Conservation (phyloP, 2,113 vertebrate genomes). For the Dendropsophus ebraccatus region DNA sequence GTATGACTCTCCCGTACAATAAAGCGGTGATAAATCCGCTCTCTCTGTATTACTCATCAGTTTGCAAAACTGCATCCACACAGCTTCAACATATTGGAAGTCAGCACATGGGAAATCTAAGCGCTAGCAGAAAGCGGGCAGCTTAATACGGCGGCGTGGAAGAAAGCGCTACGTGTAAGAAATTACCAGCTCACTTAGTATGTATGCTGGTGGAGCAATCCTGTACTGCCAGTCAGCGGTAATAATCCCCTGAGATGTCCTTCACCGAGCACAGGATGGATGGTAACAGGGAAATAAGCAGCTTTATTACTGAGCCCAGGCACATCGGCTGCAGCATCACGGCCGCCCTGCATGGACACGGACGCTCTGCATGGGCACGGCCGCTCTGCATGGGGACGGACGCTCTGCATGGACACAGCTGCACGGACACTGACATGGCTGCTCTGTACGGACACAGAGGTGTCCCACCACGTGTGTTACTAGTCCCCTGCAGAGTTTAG, state of each 20-base stretch:
- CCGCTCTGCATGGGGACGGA: too few species aligned
- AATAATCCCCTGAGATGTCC: background rate
- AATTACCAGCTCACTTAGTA: background rate
- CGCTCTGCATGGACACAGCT: too few species aligned
- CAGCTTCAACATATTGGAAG: slow-evolving; percentile 29
- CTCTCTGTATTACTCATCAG: slow-evolving; percentile 22
- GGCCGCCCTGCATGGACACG: too few species aligned
- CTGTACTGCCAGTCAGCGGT: slow-evolving; percentile 21
- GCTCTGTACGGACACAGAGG: too few species aligned
- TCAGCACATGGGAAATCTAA: slow-evolving; percentile 40
- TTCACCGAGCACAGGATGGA: too few species aligned
- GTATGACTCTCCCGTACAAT: too few species aligned
- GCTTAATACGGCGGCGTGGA: slow-evolving; percentile 13
- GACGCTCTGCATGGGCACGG: too few species aligned
- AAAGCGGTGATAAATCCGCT: slow-evolving; percentile 26
- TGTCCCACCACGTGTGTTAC: too few species aligned
- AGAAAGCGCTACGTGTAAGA: slow-evolving; percentile 18
- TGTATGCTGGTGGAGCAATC: slow-evolving; percentile 33
- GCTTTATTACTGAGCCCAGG: background rate
- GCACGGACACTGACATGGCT: too few species aligned
- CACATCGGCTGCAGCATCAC: too few species aligned
- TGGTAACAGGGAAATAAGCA: background rate
- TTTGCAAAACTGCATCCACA: slow-evolving; percentile 31
- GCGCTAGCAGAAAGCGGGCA: slow-evolving; percentile 20
- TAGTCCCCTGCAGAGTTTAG: too few species aligned